Base-by-base conservation (phyloP, 1,140 invertebrate genomes). In the Meloidogyne exigua region DNA sequence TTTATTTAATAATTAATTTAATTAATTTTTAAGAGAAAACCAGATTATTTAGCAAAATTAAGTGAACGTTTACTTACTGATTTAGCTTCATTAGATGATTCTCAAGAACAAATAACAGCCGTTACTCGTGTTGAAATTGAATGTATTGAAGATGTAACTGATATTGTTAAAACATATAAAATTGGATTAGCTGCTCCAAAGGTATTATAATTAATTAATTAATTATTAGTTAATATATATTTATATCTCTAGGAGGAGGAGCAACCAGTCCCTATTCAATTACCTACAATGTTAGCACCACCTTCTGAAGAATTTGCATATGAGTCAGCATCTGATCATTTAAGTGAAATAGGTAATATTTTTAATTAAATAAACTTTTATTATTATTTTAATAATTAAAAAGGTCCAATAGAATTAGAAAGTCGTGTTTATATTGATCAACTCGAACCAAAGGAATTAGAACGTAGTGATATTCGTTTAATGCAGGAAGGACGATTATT, bases 101-200 rank as follows among this genome's bases (percentile, higher is more conserved):
- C 28, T 21, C 21, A 42, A 21, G 80, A 81, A 28, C 65, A 83
- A 26, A 42, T 82, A 18, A 82, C 82, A 36, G 82, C 81, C 15
- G 21, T 69, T 23, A 82, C 81, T n/a, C 64, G 82, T 21, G 82
- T 82, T 21, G 81, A 82, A 70, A 76, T 82, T 75, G 81, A 82
- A 57, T 25, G 79, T n/a, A 69, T 82, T 62, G 81, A 82, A 39
- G 79, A 84, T 64, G 82, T 82, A 28, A 82, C 80, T n/a, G 81
- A 82, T 67, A 80, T 82, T 49, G 82, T 84, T 13, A 82, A 82
- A 26, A 82, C 81, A 10, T 82, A 82, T 73, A 62, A 79, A 32
- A 82, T 82, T 65, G 81, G 81, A n/a, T 44, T 62, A 44, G 82
- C 79, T 25, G 82, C 65, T n/a, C 67, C 69, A 7, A 66, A 84